A percentile compares a stretch with the other conserved stretches of the same genome.
These are phyloP conservation scores for Conger conger DNA, from an alignment of 2,113 vertebrate species.

Conservation along the genomic window DNA sequence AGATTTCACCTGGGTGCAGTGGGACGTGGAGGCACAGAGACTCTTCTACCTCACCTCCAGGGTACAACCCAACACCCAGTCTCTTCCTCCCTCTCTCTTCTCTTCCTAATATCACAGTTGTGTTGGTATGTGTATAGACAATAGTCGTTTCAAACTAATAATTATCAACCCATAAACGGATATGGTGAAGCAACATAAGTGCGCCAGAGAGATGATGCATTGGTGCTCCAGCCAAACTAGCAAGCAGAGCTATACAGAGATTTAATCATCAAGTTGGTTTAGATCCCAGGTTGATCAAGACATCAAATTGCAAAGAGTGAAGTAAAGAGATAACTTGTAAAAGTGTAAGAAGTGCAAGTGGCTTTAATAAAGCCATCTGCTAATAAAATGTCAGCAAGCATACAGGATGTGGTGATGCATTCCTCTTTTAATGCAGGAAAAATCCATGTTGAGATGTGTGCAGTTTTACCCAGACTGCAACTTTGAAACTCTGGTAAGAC, in stretches of 20 bases:
- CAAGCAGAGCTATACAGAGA: no score
- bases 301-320: not conserved
- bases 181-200: no score
- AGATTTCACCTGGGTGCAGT: slow-evolving; percentile 89
- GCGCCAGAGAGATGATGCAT: no score
- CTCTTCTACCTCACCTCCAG: slow-evolving; percentile 81
- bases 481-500: slow-evolving; percentile 81
- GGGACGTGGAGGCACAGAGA: slow-evolving; percentile 85
- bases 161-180: no score
- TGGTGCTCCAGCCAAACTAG: no score
- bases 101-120: not conserved
- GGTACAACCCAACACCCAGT: slow-evolving; percentile 57
- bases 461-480: slow-evolving; percentile 82
- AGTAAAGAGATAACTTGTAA: not conserved
- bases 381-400: not conserved
- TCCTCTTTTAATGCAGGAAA: slow-evolving; percentile 66
- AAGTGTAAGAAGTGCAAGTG: not conserved
- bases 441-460: slow-evolving; percentile 77
- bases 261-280: no score
- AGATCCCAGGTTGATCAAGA: not conserved
- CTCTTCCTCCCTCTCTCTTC: not conserved
- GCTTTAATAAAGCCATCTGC: not conserved
- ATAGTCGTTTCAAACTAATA: no score
- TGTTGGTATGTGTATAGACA: not conserved
- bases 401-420: not conserved